Evolutionary conservation across 1,140 invertebrate species (phyloP), one percentile per base, ranked within the genome.

Genomic region (Phocides pigmalion): DNA sequence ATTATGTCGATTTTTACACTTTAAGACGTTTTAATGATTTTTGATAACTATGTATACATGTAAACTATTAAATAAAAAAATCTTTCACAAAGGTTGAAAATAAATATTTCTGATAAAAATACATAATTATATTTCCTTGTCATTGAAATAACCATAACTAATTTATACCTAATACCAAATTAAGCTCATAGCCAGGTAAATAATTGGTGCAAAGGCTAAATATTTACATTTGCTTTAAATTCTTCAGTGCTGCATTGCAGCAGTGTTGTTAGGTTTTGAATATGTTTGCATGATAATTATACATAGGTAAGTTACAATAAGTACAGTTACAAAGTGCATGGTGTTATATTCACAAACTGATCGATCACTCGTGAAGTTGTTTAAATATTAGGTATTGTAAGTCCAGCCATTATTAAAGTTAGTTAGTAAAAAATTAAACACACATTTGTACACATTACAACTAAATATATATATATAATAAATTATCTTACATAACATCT

Each of bases 181-280:
- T 19, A 56, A 56, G 54, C 54, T 17, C 46, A 58, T 58, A 58
- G 54, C 54, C 54, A 58, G 54, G 54, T 58, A 58, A 46, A 46
- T 58, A 58, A 16, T 16, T 17, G 49, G 42, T 58, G 54, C 54
- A 56, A 28, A 3, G 19, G 35, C 25, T 28, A n/a, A n/a, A n/a
- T n/a, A 28, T 28, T 28, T 28, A 28, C 25, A 47, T 47, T 47
- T 47, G 44, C 44, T n/a, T 12, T 22, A 3, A 22, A 47, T 20
- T 47, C 2, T 47, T 8, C 3, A 35, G 37, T 56, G 53, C 20
- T 46, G 25, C 19, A 32, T 32, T 28, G 22, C 12, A 35, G 20
- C 25, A 19, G 54, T 58, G 54, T 32, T 46, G 35, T 51, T 62
- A 32, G 37, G 47, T 44, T 42, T 50, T n/a, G n/a, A 17, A 19